These are phyloP conservation scores for Peromyscus attwateri DNA, from an alignment of 2,797 vertebrate species.

Conservation along the genomic window DNA sequence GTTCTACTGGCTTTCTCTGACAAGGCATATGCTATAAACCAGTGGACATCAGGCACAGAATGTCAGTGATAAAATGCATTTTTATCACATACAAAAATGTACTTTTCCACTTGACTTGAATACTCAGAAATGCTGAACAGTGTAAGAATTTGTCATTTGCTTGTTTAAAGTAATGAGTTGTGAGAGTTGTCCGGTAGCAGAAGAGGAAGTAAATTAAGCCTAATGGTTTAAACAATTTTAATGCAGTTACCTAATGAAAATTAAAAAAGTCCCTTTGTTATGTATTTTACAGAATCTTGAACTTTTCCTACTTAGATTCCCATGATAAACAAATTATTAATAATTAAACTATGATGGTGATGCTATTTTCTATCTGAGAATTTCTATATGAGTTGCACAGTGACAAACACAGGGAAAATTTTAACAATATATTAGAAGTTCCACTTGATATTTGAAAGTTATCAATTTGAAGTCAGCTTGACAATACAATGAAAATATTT, in stretches of 20 bases:
- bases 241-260: background rate
- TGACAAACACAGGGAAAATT: background rate
- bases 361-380: background rate
- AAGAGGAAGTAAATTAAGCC: background rate
- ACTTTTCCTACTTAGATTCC: background rate
- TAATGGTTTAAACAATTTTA: background rate
- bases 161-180: background rate
- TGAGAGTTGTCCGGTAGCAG: background rate
- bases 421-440: background rate
- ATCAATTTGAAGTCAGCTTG: background rate
- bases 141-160: background rate
- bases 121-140: background rate
- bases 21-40: background rate
- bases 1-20: background rate
- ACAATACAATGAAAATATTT: background rate
- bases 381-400: background rate
- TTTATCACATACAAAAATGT: background rate
- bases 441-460: background rate
- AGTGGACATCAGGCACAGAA: background rate
- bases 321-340: background rate
- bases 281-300: background rate
- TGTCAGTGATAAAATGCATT: background rate
- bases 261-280: background rate
- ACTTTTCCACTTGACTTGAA: background rate
- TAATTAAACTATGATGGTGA: background rate